Evolutionary conservation across 2,888 invertebrate genomes (phyloP), one percentile per base, ranked within the genome.

Genomic region (Fissipunctia ypsillon): DNA sequence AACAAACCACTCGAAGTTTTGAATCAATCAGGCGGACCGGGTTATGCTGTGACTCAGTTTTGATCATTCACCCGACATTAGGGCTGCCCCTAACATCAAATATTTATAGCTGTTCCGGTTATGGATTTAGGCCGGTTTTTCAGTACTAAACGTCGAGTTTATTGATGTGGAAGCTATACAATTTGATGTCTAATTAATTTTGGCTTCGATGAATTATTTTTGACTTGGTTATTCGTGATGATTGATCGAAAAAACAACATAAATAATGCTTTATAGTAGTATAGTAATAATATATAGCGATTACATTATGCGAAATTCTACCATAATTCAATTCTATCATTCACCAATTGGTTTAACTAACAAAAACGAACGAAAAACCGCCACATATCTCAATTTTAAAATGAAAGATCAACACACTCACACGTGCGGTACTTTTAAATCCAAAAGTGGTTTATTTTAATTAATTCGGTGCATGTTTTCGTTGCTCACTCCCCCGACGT

Each of bases 1-100:
- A 88, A 88, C 86, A 88, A 81, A 81, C 70, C 85, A 80, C 88
- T 89, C 76, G 87, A 84, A 69, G 43, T 78, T n/a, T 80, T 78
- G 80, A 67, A 81, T 88, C 83, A 84, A 87, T 83, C 81, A 84
- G 57, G 38, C 64, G 54, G 76, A 76, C 60, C 65, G 43, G 59
- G 66, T 64, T 69, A 57, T 76, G 56, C 43, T 54, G 25, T 70
- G 81, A 82, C n/a, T 87, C 87, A 84, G 54, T 48, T 45, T 57
- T 78, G 74, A 86, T 74, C 81, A 64, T 74, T 78, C 76, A 76
- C 73, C 83, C 72, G 72, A 1, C 22, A 25, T 25, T 64, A 86
- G 87, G 88, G 86, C 56, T 86, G 88, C 66, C 78, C 59, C 74
- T n/a, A 10, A 35, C 16, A 19, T 52, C 10, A 22, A 74, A 84